Percentiles rank a stretch among this genome's conserved stretches.
Conservation (phyloP, 2,113 vertebrate genomes). For the Varanus salvator region DNA sequence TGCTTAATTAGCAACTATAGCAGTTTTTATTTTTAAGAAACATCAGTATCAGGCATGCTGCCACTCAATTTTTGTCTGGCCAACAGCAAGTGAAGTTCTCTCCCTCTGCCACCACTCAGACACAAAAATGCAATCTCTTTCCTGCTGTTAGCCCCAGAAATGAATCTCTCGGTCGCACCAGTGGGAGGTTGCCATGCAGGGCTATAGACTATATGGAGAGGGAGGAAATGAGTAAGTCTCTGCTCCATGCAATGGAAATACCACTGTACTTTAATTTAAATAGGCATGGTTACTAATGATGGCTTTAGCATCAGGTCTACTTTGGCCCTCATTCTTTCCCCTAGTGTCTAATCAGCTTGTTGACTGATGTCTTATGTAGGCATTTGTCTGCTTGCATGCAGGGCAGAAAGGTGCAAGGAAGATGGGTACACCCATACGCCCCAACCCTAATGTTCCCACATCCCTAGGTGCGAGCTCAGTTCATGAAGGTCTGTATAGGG, state of each 20-base stretch:
- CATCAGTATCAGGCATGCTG: not conserved
- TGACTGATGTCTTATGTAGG: not conserved
- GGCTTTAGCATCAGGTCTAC: not conserved
- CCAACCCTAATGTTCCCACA: too few species aligned
- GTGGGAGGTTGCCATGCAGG: not conserved
- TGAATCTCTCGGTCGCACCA: not conserved
- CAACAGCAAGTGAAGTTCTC: not conserved
- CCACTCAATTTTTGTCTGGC: not conserved
- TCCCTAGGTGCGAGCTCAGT: too few species aligned
- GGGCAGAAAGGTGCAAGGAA: too few species aligned
- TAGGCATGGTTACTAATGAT: not conserved
- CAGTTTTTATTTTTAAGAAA: not conserved
- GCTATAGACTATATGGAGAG: not conserved
- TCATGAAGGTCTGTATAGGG: too few species aligned
- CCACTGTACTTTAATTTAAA: not conserved
- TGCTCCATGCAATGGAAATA: not conserved
- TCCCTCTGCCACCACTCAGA: too few species aligned
- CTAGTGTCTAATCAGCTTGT: not conserved
- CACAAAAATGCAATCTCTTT: not conserved
- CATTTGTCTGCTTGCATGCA: too few species aligned
- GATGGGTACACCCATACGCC: too few species aligned
- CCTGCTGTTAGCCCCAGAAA: not conserved
- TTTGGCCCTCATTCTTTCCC: not conserved
- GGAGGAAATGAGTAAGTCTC: not conserved
- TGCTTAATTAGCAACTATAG: not conserved